Base-by-base conservation (phyloP, 2,113 vertebrate genomes). In the Miniopterus natalensis region DNA sequence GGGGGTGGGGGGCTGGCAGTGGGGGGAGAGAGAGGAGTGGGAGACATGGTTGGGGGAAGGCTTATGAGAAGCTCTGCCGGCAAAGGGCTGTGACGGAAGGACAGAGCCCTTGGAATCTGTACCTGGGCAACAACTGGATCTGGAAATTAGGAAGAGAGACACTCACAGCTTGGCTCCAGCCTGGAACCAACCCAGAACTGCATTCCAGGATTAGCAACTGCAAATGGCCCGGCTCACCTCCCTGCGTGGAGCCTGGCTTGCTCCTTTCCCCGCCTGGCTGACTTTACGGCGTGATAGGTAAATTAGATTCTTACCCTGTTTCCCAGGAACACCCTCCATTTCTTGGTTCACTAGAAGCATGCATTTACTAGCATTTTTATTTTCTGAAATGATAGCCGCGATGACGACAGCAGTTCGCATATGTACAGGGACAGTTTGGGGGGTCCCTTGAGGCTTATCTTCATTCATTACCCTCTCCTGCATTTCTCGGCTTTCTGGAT, bases 331-430 rank as follows among this genome's bases (percentile, higher is more conserved):
- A 65, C 17, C 36, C 25, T 29, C 14, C 51, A 6, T 55, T 87
- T 87, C 73, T 71, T 55, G 49, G 51, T 61, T 95, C 13, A 7
- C 36, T 14, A 29, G 85, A 68, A 29, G 51, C 25, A 3, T 1
- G 25, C 20, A 29, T 85, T 71, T 42, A 49, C 79, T 68, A 42
- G 87, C 86, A 27, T 36, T 85, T 74, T 92, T 70, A n/a, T 86
- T 65, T 96, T 55, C 59, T 61, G 59, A 51, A 85, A 36, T 5
- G 65, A 21, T 36, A 23, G 51, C 85, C 0, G 3, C 0, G 8
- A 23, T 92, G 71, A 51, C 29, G n/a, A 14, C 6, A 1, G 4
- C 66, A 14, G 17, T 31, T 42, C 53, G 0, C 5, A 27, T n/a
- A 36, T 3, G 7, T 1, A 3, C n/a, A 42, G 57, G 14, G 47